Evolutionary conservation across 1,140 invertebrate species (phyloP), one percentile per base, ranked within the genome.

Genomic region (Musca vetustissima): DNA sequence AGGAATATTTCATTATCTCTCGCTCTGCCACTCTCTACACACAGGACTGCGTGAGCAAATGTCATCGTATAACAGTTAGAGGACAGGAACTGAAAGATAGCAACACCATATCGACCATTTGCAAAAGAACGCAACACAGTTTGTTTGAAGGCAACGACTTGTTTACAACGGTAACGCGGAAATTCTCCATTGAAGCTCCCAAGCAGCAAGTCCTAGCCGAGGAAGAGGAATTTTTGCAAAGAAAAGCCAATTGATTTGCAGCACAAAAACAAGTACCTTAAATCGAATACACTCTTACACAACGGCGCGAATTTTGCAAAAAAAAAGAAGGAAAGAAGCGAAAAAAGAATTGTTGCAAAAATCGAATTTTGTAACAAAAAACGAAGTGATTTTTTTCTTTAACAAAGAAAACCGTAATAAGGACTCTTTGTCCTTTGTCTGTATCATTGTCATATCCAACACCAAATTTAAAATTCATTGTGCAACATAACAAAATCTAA

Each of bases 161-260:
- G 57, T 21, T 61, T 61, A 36, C 57, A 61, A 61, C 57, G 57
- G 57, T 36, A 19, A 61, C 57, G 57, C 57, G 57, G 57, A 61
- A 43, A 43, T 43, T n/a, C 4, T 43, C 36, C 36, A 19, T 21
- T 8, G 36, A 43, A 61, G n/a, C 8, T 14, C 24, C n/a, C n/a
- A n/a, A 32, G 17, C 24, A 21, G 55, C 55, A 59, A 24, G 14
- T 15, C 53, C 11, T 43, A 25, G n/a, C 2, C 57, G 17, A 19
- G 36, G n/a, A 43, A 61, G 32, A 61, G 7, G 17, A 36, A 61
- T 17, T 43, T 19, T 17, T 61, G 57, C 57, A 61, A 17, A 14
- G n/a, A 59, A 59, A 25, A 28, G 14, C 25, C 15, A 13, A 43
- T 43, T 43, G 36, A 43, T 43, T 43, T 6, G 11, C 4, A 28